Conservation (phyloP, 2,888 invertebrate genomes). For the Sussaba pulchella region DNA sequence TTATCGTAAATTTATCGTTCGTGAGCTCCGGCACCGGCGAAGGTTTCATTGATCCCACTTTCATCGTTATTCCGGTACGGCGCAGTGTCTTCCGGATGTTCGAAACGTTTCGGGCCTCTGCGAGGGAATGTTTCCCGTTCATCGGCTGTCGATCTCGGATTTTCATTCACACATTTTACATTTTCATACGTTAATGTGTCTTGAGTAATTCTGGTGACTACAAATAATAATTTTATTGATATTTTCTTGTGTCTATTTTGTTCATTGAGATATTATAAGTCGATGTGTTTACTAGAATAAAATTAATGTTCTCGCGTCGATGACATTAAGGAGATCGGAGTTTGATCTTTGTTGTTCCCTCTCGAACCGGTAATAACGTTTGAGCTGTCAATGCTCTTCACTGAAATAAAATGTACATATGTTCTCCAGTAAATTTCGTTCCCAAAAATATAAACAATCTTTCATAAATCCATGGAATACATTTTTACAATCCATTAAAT, state of each 20-base stretch:
- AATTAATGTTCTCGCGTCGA: no score
- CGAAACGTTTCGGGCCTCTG: slow-evolving; percentile 31
- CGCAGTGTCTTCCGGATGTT: slow-evolving; percentile 26
- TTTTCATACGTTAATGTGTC: slow-evolving; percentile 9
- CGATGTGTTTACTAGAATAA: neutral
- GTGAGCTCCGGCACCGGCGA: slow-evolving; percentile 56
- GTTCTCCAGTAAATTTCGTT: no score
- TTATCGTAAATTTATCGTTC: slow-evolving; percentile 71
- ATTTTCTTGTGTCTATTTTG: slow-evolving; percentile 14
- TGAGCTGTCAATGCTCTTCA: no score
- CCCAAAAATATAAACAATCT: no score
- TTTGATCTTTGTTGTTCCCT: no score
- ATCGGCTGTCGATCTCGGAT: neutral
- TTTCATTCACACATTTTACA: slow-evolving; percentile 18
- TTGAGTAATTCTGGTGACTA: neutral
- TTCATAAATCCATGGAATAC: no score
- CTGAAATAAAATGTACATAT: no score
- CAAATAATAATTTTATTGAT: slow-evolving; percentile 9
- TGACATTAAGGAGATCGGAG: no score
- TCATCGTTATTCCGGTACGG: slow-evolving; percentile 58
- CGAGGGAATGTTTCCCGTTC: neutral
- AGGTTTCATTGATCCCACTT: slow-evolving; percentile 70
- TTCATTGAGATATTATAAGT: neutral
- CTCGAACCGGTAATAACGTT: no score
- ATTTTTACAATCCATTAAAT: no score